Base-by-base conservation (phyloP, 2,888 invertebrate genomes). In the Diachrysia chrysitis region DNA sequence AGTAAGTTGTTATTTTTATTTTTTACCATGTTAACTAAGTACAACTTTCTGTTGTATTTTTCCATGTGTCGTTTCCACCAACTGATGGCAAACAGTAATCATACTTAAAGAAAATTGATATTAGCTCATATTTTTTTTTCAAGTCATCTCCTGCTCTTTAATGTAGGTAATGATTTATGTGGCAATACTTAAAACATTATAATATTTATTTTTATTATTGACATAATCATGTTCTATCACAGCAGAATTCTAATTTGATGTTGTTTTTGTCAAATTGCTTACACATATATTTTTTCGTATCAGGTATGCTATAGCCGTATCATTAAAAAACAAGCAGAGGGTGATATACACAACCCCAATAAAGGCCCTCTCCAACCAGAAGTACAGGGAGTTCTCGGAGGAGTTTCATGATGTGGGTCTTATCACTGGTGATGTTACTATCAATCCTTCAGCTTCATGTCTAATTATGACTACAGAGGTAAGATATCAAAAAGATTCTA, bases 401-500 rank as follows among this genome's bases (percentile, higher is more conserved):
- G 99, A 99, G 91, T 99, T 99, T 87, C 97, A 97, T 91, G 99
- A 99, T 93, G 99, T 99, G 12, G 99, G 99, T 51, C 96, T 99
- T 58, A 98, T 99, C 79, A 99, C 99, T 25, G 99, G 99, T 37
- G 99, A 99, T 95, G 99, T 99, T 2, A 99, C 99, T 0, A 99
- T 99, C 63, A 99, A 99, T 95, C 99, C 99, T 5, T 97, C 98
- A 42, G 99, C 99, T 16, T 99, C 99, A 63, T 99, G 99, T 92
- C 96, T 99, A 46, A 99, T 99, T 78, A 99, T 99, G 99, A 99
- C 99, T 0, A 99, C 99, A n/a, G 99, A 99, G 96, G 97, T 97
- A 93, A 32, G 97, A 97, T 51, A 42, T 7, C n/a, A 32, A 59
- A 37, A 29, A 46, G 60, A 57, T 53, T 54, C 57, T 48, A 48